phyloP scores from a whole-genome alignment of 1,140 invertebrate species.

The Monochamus saltuarius region DNA sequence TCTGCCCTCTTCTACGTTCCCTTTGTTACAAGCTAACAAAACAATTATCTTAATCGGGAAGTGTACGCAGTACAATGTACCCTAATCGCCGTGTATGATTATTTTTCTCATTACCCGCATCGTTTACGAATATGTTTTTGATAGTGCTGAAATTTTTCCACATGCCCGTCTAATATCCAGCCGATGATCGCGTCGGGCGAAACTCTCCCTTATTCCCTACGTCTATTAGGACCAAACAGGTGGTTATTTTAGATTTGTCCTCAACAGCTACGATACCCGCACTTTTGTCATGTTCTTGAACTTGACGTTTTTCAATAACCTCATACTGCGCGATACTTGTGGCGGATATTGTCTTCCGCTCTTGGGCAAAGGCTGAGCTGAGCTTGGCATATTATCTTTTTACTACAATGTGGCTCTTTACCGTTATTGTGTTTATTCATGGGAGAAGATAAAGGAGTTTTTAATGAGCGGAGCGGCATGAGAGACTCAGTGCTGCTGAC shows the following conservation, averaged over 20 bases:
- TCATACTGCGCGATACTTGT: slow-evolving; percentile 12
- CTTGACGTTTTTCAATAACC: slow-evolving; percentile 16
- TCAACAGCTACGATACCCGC: slow-evolving; percentile 14
- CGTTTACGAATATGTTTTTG: slow-evolving; percentile 22
- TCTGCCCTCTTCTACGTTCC: slow-evolving; percentile 10
- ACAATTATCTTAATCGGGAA: slow-evolving; percentile 19
- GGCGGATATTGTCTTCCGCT: slow-evolving; percentile 3
- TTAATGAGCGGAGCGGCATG: too few relatives aligned
- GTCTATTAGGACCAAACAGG: slow-evolving; percentile 10
- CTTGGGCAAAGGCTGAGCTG: too few relatives aligned
- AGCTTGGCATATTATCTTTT: too few relatives aligned
- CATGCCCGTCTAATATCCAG: slow-evolving; percentile 3
- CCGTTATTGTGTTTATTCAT: too few relatives aligned
- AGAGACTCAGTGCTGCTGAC: too few relatives aligned
- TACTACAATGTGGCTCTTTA: too few relatives aligned
- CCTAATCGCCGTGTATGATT: slow-evolving; percentile 25
- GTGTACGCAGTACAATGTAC: slow-evolving; percentile 17
- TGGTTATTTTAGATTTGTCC: slow-evolving; percentile 6
- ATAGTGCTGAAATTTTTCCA: slow-evolving; percentile 24
- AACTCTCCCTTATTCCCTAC: slow-evolving; percentile 6
- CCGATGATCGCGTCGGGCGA: slow-evolving; percentile 1
- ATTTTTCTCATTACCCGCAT: slow-evolving; percentile 29
- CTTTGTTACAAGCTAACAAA: slow-evolving; percentile 18
- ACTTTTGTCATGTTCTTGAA: slow-evolving; percentile 24
- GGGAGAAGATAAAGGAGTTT: too few relatives aligned